Base-by-base conservation (phyloP, 1,140 invertebrate genomes). In the Zaprionus ghesquierei region DNA sequence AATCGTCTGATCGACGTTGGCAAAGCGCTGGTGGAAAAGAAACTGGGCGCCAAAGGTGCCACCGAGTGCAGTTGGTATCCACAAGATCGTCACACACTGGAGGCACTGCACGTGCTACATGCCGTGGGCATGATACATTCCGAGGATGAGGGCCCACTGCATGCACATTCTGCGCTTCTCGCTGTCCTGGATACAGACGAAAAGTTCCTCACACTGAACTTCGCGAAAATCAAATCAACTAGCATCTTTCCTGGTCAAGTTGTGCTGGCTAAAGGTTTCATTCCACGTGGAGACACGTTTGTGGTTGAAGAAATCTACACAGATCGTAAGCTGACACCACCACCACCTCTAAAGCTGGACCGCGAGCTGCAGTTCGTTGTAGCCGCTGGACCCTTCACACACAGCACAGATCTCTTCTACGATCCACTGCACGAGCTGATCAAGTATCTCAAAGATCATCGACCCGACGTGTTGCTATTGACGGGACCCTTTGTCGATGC, bases 181-280 rank as follows among this genome's bases (percentile, higher is more conserved):
- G 95, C 97, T 90, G 95, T 96, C 3, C 94, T 94, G 0, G 93
- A 93, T 91, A 92, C 93, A 13, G 92, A 82, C 29, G 90, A 72
- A 4, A 79, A 78, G 79, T 89, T 89, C 9, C 92, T 95, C 2
- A 79, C 90, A 9, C 74, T 96, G 9, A 95, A 96, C 86, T 92
- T 96, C 4, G 93, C 92, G 25, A 93, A 94, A 59, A 76, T 96
- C 8, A 93, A 94, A 31, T 94, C 95, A 44, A 97, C 95, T 80
- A 95, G 96, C 0, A 89, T 98, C 10, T 98, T 97, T 90, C 96
- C 97, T 3, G 97, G 97, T 1, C 97, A 98, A 94, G 94, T 97
- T 20, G 94, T 97, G 9, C 95, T 95, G 2, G 93, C 96, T 31
- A 93, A 95, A 46, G 97, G 96, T 1, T 92, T 93, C 1, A 96